Evolutionary conservation across 1,140 invertebrate genomes (phyloP).

Genomic region (Procambarus virginalis): DNA sequence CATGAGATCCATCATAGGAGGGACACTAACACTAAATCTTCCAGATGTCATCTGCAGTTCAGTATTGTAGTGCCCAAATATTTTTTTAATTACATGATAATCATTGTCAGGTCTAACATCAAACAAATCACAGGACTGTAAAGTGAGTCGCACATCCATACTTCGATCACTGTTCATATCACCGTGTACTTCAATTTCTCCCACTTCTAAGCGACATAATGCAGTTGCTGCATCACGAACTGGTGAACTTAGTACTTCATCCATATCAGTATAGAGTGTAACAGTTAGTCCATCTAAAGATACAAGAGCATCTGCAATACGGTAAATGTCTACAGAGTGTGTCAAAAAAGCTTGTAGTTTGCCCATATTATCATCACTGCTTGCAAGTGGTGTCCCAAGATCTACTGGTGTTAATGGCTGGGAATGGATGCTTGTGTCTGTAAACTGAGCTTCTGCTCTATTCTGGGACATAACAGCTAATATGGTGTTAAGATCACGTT

Average conservation of each 20-base stretch:
- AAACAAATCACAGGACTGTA: slow-evolving; percentile 82
- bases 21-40: slow-evolving; percentile 64
- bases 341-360: slow-evolving; percentile 85
- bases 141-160: slow-evolving; percentile 82
- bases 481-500: slow-evolving; percentile 82
- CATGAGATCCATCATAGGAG: slow-evolving; percentile 65
- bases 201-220: slow-evolving; percentile 82
- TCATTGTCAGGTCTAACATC: slow-evolving; percentile 83
- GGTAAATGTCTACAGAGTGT: slow-evolving; percentile 80
- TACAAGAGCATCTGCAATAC: slow-evolving; percentile 78
- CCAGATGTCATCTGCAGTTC: slow-evolving; percentile 38
- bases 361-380: slow-evolving; percentile 80
- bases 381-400: slow-evolving; percentile 70
- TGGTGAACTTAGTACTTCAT: slow-evolving; percentile 83
- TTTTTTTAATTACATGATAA: slow-evolving; percentile 78
- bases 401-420: slow-evolving; percentile 70
- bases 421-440: slow-evolving; percentile 71
- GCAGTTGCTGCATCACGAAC: slow-evolving; percentile 83
- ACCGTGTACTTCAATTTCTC: slow-evolving; percentile 80
- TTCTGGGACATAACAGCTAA: slow-evolving; percentile 83
- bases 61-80: slow-evolving; percentile 68
- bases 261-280: slow-evolving; percentile 83
- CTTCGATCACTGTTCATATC: slow-evolving; percentile 83
- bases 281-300: slow-evolving; percentile 82
- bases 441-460: slow-evolving; percentile 75